A percentile compares a stretch with the other conserved stretches of the same genome.
phyloP scores from a whole-genome alignment of 37 sponge, comb jelly and placozoan genomes.

The Spongia lamella region DNA sequence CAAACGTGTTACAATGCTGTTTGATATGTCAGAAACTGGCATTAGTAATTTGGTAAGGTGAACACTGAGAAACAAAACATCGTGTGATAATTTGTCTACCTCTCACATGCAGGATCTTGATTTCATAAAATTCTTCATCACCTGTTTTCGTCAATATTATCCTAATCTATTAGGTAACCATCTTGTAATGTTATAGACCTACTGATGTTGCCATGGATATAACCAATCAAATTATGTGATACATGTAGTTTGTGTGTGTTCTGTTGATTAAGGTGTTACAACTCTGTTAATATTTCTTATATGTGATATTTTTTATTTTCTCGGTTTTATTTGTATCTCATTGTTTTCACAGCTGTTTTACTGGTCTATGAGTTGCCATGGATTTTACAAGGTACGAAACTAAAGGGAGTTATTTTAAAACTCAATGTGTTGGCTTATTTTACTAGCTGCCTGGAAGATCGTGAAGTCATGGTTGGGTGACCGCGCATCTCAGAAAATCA shows the following conservation, averaged over 20 bases:
- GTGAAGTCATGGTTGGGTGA: slow-evolving; percentile 78
- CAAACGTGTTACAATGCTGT: slow-evolving; percentile 64
- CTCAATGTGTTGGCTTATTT: not conserved
- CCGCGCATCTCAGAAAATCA: slow-evolving; percentile 58
- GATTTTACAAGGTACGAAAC: slow-evolving; percentile 73
- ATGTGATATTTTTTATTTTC: not conserved
- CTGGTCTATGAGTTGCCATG: slow-evolving; percentile 84
- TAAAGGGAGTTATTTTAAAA: too few species aligned
- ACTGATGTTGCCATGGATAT: not conserved
- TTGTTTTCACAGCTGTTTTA: slow-evolving; percentile 34
- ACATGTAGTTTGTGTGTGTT: too few species aligned
- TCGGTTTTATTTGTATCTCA: not conserved
- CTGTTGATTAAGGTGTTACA: too few species aligned
- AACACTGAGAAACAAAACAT: not conserved
- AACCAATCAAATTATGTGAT: too few species aligned
- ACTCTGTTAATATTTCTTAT: not conserved
- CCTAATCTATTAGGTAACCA: slow-evolving; percentile 62
- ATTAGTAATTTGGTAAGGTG: slow-evolving; percentile 55
- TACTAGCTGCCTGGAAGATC: slow-evolving; percentile 86
- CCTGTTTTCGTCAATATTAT: slow-evolving; percentile 76
- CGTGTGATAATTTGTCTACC: not conserved
- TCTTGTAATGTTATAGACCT: not conserved
- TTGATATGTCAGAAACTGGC: slow-evolving; percentile 74
- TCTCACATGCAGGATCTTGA: slow-evolving; percentile 73
- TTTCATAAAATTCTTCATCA: slow-evolving; percentile 70